These are phyloP conservation scores for Drosophila grimshawi DNA, from an alignment of 1,140 invertebrate genomes.

Conservation along the genomic window DNA sequence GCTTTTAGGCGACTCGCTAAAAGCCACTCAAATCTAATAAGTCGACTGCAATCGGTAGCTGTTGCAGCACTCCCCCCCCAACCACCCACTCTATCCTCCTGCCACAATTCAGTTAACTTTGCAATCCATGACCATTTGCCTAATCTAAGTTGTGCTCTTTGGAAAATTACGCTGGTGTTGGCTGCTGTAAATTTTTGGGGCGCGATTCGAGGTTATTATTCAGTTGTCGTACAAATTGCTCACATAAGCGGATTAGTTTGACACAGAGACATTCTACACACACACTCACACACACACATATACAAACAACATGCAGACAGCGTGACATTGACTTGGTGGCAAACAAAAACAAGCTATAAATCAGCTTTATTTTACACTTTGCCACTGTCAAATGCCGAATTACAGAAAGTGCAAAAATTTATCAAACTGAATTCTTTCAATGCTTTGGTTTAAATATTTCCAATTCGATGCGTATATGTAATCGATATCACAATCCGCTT, in stretches of 20 bases:
- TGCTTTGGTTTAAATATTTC: conserved; percentile 11
- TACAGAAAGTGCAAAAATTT: conserved; percentile 4
- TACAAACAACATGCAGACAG: not conserved
- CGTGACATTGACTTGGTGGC: not conserved
- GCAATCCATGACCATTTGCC: conserved; percentile 34
- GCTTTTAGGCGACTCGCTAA: conserved; percentile 41
- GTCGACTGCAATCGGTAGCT: not conserved
- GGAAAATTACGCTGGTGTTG: conserved; percentile 32
- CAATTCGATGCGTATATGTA: conserved; percentile 18
- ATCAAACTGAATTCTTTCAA: not conserved
- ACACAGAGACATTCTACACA: conserved; percentile 12
- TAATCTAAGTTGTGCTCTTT: conserved; percentile 48
- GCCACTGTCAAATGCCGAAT: conserved; percentile 1
- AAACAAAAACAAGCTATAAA: conserved; percentile 46
- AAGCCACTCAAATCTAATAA: conserved; percentile 12
- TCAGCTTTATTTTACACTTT: conserved; percentile 55
- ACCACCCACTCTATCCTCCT: not conserved
- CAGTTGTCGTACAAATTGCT: conserved; percentile 46
- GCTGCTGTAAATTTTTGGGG: conserved; percentile 12
- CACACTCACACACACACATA: not conserved
- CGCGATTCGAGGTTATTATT: conserved; percentile 46
- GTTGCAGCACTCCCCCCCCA: not conserved
- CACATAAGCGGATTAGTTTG: conserved; percentile 49
- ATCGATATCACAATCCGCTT: conserved; percentile 53
- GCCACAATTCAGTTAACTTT: not conserved